Base-by-base conservation (phyloP, 2,888 invertebrate species). In the Galerucella nymphaeae region DNA sequence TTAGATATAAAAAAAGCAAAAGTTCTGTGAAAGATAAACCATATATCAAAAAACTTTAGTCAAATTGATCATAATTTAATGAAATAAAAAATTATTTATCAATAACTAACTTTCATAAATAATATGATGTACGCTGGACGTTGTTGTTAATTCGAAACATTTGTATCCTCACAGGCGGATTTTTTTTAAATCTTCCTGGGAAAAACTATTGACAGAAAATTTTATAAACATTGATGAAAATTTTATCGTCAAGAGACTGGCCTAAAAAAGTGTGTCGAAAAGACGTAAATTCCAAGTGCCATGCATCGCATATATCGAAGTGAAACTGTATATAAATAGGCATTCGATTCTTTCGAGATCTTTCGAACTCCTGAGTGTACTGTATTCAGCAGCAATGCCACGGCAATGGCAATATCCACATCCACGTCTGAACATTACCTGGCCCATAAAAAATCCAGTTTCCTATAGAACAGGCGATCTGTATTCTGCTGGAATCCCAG, bases 341-440 rank as follows among this genome's bases (percentile, higher is more conserved):
- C 61, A 41, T 62, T 62, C 61, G 42, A 16, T 62, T 42, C 18
- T 62, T 62, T 62, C 59, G 59, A 59, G 59, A 59, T 59, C 30
- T 57, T 58, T 59, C 16, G 50, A 62, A 45, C 62, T 61, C 53
- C 66, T 50, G 23, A 67, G 67, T 71, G 58, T 61, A 66, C 30
- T 42, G 72, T 79, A 75, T 78, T 71, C 77, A 64, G 66, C 63
- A 66, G 59, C 58, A 75, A 69, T 62, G 75, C 41, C 20, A 62
- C 74, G 80, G 82, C 82, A 84, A 84, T 84, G 62, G 50, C 59
- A 69, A 63, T 70, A 70, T 70, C 70, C 70, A 63, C 63, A 84
- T 83, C 84, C 83, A 84, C 84, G 84, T 84, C 82, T 82, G 83
- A 82, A 81, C 84, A 84, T 85, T 85, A 84, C 84, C 83, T 84